Conservation (phyloP, 2,797 vertebrate genomes). For the Phoeniculus purpureus region DNA sequence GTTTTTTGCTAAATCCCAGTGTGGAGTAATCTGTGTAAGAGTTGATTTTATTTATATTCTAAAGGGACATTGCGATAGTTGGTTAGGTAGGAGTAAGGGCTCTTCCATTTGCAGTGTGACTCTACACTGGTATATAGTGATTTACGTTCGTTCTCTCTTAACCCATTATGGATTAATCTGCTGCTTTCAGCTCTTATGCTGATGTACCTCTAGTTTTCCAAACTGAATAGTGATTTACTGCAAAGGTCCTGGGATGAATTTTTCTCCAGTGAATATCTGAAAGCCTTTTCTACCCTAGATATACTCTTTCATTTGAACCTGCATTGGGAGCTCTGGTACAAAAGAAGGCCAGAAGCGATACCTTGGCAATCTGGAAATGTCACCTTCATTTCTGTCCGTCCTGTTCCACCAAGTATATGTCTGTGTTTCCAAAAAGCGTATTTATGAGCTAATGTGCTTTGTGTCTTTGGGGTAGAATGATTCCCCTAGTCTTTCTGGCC, state of each 20-base stretch:
- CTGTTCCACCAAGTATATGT: accelerated
- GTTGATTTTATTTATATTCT: conserved; percentile 16
- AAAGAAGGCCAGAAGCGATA: neutral
- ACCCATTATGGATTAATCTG: conserved; percentile 21
- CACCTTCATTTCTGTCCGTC: neutral
- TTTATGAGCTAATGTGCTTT: accelerated
- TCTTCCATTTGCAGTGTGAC: neutral
- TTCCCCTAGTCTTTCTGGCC: neutral
- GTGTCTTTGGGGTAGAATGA: neutral
- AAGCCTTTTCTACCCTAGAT: neutral
- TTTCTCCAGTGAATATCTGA: neutral
- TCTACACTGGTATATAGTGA: conserved; percentile 18
- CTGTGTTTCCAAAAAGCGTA: neutral
- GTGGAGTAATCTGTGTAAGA: conserved; percentile 35
- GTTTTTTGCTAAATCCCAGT: conserved; percentile 1
- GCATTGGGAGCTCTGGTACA: neutral
- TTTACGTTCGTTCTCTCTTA: conserved; percentile 32
- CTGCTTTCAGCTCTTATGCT: neutral
- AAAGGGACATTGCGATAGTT: neutral
- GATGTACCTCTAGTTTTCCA: conserved; percentile 11
- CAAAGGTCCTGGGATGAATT: neutral
- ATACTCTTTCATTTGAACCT: neutral
- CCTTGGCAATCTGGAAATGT: neutral
- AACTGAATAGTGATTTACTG: neutral
- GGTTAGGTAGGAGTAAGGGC: too few relatives aligned